Percentiles rank a stretch among this genome's conserved stretches.
phyloP scores from a whole-genome alignment of 2,113 vertebrate genomes.

The Alligator sinensis region DNA sequence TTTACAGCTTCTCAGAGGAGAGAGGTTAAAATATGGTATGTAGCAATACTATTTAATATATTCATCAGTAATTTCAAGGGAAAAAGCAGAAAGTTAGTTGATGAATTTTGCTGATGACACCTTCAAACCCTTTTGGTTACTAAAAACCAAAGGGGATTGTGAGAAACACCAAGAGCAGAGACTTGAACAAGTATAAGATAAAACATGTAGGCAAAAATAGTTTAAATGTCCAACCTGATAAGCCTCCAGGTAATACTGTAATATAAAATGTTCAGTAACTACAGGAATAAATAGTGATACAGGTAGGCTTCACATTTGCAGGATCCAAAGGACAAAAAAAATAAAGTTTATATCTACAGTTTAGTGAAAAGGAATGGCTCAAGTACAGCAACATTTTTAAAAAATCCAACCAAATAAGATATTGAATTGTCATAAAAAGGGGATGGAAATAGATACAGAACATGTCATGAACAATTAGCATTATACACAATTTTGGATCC shows the following conservation, averaged over 20 bases:
- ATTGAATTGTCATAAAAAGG: background rate
- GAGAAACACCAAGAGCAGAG: background rate
- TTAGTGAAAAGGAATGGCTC: background rate
- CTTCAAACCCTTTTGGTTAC: background rate
- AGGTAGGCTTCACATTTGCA: background rate
- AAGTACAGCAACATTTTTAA: background rate
- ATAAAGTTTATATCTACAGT: background rate
- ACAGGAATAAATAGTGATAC: background rate
- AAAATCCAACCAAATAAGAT: background rate
- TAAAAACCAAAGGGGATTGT: background rate
- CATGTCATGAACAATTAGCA: background rate
- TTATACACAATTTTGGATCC: background rate
- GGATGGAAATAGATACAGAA: background rate
- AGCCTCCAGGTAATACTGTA: background rate
- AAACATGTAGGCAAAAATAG: background rate
- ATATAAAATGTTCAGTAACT: background rate
- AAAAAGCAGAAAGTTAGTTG: background rate
- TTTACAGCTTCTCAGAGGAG: background rate
- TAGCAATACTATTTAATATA: background rate
- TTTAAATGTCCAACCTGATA: background rate
- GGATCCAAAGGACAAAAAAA: background rate
- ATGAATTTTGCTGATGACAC: background rate
- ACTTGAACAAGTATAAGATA: background rate
- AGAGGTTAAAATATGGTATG: background rate
- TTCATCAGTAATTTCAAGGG: constrained; percentile 3